Evolutionary conservation across 2,888 invertebrate species (phyloP).

Genomic region (Latrodectus hesperus): DNA sequence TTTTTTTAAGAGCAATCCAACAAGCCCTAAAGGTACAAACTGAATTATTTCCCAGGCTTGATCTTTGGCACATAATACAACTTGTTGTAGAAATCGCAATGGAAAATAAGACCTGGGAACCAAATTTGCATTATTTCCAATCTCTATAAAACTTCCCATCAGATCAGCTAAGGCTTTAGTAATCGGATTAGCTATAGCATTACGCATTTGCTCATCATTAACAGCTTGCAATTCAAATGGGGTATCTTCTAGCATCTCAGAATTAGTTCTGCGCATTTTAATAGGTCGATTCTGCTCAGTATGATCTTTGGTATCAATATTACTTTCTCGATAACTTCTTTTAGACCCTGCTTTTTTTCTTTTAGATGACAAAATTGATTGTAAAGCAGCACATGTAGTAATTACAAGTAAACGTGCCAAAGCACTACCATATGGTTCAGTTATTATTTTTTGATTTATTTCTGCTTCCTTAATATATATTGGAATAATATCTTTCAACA

Average conservation of each 20-base stretch:
- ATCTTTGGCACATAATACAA: constrained; percentile 74
- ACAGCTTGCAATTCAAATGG: constrained; percentile 67
- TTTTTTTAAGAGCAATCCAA: constrained; percentile 85
- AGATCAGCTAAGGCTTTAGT: constrained; percentile 75
- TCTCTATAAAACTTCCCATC: constrained; percentile 74
- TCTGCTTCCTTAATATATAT: constrained; percentile 73
- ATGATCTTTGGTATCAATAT: constrained; percentile 73
- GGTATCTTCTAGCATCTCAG: constrained; percentile 72
- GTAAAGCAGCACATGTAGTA: constrained; percentile 74
- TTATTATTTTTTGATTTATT: constrained; percentile 72
- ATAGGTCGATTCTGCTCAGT: constrained; percentile 72
- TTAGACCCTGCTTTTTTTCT: constrained; percentile 72
- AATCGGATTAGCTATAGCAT: constrained; percentile 73
- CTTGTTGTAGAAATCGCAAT: constrained; percentile 75
- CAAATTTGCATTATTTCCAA: constrained; percentile 73
- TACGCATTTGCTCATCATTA: constrained; percentile 73
- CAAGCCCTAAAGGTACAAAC: constrained; percentile 75
- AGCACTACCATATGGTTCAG: constrained; percentile 75
- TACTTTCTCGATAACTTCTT: constrained; percentile 73
- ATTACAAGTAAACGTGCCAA: constrained; percentile 75
- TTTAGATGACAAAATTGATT: constrained; percentile 70
- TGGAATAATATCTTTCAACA: constrained; percentile 75
- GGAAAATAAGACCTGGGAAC: constrained; percentile 75
- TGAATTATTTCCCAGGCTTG: constrained; percentile 74
- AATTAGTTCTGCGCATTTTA: constrained; percentile 73